A percentile compares a stretch with the other conserved stretches of the same genome.
Conservation (phyloP, 1,140 invertebrate species). For the Nasonia vitripennis region DNA sequence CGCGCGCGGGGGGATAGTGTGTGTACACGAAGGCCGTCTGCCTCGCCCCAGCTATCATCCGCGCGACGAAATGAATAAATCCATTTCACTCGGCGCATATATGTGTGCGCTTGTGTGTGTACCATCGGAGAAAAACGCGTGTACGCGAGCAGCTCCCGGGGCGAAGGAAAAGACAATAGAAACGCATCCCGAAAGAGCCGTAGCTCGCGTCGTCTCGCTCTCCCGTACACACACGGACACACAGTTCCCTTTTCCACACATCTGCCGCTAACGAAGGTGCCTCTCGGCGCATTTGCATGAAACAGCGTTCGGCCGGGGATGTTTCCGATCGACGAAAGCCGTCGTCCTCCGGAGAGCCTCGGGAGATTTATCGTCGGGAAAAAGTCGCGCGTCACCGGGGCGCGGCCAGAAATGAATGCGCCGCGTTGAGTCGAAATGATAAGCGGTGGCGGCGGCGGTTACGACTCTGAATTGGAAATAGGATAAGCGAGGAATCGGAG, state of each 20-base stretch:
- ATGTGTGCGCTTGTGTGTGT: not conserved
- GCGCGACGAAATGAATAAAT: conserved; percentile 27
- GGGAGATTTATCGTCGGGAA: conserved; percentile 39
- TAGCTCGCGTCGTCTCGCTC: too few species aligned
- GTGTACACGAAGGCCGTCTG: too few species aligned
- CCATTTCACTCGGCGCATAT: conserved; percentile 7
- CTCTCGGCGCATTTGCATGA: conserved; percentile 28
- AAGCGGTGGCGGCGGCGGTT: not conserved
- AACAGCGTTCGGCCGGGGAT: conserved; percentile 33
- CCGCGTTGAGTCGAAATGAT: conserved; percentile 18
- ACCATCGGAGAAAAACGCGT: not conserved
- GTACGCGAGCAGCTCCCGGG: not conserved
- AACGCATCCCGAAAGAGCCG: too few species aligned
- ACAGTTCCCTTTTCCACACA: not conserved
- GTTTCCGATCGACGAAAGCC: conserved; percentile 28
- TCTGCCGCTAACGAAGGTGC: conserved; percentile 34
- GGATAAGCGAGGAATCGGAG: not conserved
- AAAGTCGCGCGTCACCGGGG: conserved; percentile 38
- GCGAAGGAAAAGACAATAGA: conserved; percentile 17
- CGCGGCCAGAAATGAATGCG: conserved; percentile 29
- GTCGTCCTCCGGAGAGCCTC: not conserved
- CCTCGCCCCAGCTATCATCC: conserved; percentile 4
- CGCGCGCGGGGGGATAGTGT: not conserved
- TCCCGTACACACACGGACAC: not conserved
- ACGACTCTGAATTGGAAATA: conserved; percentile 20